Conservation (phyloP, 2,113 vertebrate species). For the Sylvilagus bachmani region DNA sequence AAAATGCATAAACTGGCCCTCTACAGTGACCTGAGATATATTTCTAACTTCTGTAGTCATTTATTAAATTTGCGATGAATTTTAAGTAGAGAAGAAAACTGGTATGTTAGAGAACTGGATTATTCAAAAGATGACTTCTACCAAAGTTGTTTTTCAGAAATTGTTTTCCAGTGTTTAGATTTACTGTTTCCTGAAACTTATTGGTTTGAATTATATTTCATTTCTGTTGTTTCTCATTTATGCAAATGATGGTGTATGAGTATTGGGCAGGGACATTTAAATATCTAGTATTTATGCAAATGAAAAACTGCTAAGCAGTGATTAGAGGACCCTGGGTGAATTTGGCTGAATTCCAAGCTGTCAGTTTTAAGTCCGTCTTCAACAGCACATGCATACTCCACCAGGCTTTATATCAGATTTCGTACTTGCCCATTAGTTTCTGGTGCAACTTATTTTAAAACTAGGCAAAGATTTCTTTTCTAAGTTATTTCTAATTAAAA, state of each 20-base stretch:
- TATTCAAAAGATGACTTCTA: background rate
- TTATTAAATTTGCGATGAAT: background rate
- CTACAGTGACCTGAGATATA: background rate
- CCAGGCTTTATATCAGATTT: slow-evolving; percentile 35
- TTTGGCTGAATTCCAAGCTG: slow-evolving; percentile 33
- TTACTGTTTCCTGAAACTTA: slow-evolving; percentile 17
- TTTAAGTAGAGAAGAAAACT: background rate
- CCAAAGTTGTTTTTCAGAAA: slow-evolving; percentile 1
- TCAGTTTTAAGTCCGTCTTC: slow-evolving; percentile 10
- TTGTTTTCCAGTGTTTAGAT: background rate
- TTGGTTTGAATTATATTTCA: background rate
- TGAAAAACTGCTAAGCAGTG: slow-evolving; percentile 51
- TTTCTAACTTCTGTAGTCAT: background rate
- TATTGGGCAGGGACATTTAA: background rate
- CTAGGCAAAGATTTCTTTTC: slow-evolving; percentile 2
- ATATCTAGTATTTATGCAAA: slow-evolving; percentile 19
- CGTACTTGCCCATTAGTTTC: slow-evolving; percentile 59
- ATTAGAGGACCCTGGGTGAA: slow-evolving; percentile 6
- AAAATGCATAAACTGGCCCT: background rate
- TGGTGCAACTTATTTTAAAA: slow-evolving; percentile 50
- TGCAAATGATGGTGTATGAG: background rate
- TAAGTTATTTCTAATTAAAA: slow-evolving; percentile 82
- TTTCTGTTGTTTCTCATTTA: slow-evolving; percentile 4
- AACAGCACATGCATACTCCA: background rate
- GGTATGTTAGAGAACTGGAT: background rate